Evolutionary conservation across 2,797 vertebrate species (phyloP), one percentile per base, ranked within the genome.

Genomic region (Brachyrhaphis roseni): DNA sequence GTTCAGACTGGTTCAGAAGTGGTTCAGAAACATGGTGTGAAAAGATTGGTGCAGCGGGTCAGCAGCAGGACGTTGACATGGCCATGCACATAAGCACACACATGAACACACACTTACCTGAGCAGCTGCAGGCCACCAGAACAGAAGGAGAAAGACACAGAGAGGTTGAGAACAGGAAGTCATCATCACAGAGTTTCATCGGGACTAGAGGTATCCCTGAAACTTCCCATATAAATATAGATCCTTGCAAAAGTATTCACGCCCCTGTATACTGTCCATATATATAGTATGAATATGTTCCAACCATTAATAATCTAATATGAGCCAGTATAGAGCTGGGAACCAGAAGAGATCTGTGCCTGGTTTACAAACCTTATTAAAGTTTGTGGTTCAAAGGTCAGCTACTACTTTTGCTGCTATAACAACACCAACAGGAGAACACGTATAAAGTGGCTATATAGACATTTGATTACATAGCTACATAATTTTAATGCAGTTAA

Each of bases 101-200:
- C 55, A 64, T n/a, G 57, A 47, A 70, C 71, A 66, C 53, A 41
- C 6, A 28, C 90, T 91, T 47, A 94, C 94, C 92, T 94, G 88
- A 90, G 89, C 87, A 26, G 83, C 93, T 94, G 94, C 47, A 77
- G 68, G 45, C 86, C 78, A 78, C 0, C 11, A 80, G 0, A n/a
- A 74, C 74, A 86, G 45, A 57, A 49, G 73, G 49, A 75, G 71
- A 55, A 8, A 39, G 68, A 45, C 64, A 78, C 47, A 68, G 66
- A 45, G 41, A 84, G 53, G 18, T 64, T 43, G 15, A 80, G 20
- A 47, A 75, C 53, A 73, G 18, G 26, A 31, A 46, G 80, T 68
- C 53, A 59, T 41, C 1, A 41, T 26, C 36, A 74, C 47, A 68
- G 39, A 78, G 39, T 10, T 15, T 41, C 39, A 45, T 26, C 11